Base-by-base conservation (phyloP, 2,888 invertebrate genomes). In the Tetranychus truncatus region DNA sequence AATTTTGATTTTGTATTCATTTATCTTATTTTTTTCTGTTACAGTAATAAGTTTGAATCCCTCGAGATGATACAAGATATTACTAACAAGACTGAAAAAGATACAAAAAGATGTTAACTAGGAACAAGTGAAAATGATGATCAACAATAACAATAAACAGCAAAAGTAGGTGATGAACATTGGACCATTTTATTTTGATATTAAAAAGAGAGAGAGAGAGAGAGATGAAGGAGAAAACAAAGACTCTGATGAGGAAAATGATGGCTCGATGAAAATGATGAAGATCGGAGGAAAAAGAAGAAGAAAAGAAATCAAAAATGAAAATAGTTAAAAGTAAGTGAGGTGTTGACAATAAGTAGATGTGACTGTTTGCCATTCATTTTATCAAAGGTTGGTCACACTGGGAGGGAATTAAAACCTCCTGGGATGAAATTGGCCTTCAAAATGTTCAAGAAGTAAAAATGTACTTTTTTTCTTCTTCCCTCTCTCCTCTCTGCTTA, bases 391-490 rank as follows among this genome's bases (percentile, higher is more conserved):
- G 55, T 55, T 55, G 55, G 55, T 55, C 55, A 55, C 55, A 55
- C 55, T 55, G 55, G 55, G 55, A 55, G 55, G 55, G 55, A 55
- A 55, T 55, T 15, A 55, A 55, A 15, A 9, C 55, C 55, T 55
- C 55, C 55, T 55, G 55, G 55, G 55, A 55, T 55, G 55, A 55
- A 55, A 55, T 55, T 55, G 55, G 55, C 55, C 55, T 55, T 55
- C 55, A 15, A 55, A 9, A 55, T 55, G 55, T 15, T 15, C 55
- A 55, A 55, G 11, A 55, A 15, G 55, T 55, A 55, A 15, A 55
- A 15, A 6, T 55, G 15, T 55, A 0, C 55, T 55, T 15, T 15
- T 55, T 46, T 46, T 46, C 15, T 46, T 46, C 55, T 15, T 55
- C 55, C 55, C 9, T 15, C 55, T 55, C 9, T 15, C 55, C 55